Evolutionary conservation across 2,888 invertebrate species (phyloP), one percentile per base, ranked within the genome.

Genomic region (Rugalucina vietnamica): DNA sequence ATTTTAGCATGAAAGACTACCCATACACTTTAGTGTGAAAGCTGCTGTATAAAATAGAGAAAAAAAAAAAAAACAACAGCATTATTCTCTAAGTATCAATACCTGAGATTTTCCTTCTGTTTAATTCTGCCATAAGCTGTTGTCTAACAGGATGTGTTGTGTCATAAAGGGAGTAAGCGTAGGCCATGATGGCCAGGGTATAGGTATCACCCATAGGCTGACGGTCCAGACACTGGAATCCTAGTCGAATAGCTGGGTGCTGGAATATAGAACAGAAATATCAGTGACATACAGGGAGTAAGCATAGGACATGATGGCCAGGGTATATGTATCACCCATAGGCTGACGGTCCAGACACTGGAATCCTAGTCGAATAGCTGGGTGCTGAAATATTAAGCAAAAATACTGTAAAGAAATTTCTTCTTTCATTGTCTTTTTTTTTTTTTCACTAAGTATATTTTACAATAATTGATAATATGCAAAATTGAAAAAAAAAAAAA

Each of bases 271-370:
- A 54, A 12, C n/a, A n/a, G n/a, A n/a, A n/a, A n/a, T n/a, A n/a
- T n/a, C n/a, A n/a, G n/a, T n/a, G n/a, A n/a, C 81, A 54, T 88
- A 88, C 14, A 92, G 87, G 2, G 90, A 85, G 74, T 87, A 88
- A 8, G 93, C 92, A 78, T 94, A 94, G 5, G 93, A 86, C 69
- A 91, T 86, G 8, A 94, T 65, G 3, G 93, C 80, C 36, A 93
- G 73, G 14, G 92, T 92, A 85, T 94, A 94, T 0, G 91, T 88
- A 77, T 94, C 94, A 14, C 81, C 76, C 12, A 84, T 76, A 27
- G 87, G 79, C 75, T 91, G 81, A 24, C 80, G 80, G 57, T 87
- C 85, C 49, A 91, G 74, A 60, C 90, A 90, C 18, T 70, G 57
- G n/a, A 91, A 76, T 36, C 89, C 91, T 37, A 60, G 72, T 32